Percentiles rank a stretch among this genome's conserved stretches.
Conservation (phyloP, 2,113 vertebrate species). For the Hippocampus zosterae region DNA sequence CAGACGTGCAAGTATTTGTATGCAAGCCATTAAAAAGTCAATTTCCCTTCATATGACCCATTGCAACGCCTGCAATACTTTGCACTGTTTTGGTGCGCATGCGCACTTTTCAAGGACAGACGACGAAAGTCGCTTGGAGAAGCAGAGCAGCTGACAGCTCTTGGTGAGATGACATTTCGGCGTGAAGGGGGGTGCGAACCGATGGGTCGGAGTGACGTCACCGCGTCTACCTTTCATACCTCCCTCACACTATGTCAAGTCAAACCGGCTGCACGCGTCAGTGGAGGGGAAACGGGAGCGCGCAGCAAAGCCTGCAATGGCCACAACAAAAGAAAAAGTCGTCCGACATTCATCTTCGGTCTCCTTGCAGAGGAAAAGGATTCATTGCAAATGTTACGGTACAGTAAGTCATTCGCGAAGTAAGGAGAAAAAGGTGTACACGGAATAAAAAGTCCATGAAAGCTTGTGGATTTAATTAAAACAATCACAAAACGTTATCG, state of each 20-base stretch:
- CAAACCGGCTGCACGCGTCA: not conserved
- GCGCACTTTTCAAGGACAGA: conserved; percentile 7
- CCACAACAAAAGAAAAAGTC: not conserved
- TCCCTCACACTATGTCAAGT: not conserved
- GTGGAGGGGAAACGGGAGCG: not conserved
- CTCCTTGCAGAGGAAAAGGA: not conserved
- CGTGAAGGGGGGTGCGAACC: not conserved
- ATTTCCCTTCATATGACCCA: not conserved
- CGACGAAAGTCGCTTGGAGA: conserved; percentile 2
- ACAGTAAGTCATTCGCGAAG: not conserved
- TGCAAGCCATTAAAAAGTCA: not conserved
- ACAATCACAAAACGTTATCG: too few relatives aligned
- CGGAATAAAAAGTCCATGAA: not conserved
- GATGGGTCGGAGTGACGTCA: conserved; percentile 16
- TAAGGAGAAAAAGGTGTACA: not conserved
- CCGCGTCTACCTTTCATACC: conserved; percentile 31
- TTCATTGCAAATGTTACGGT: not conserved
- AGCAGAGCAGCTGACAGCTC: conserved; percentile 13
- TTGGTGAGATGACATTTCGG: conserved; percentile 23
- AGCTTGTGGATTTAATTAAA: too few relatives aligned
- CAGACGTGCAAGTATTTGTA: not conserved
- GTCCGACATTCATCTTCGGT: not conserved
- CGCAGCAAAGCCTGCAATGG: not conserved
- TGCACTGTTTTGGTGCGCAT: not conserved
- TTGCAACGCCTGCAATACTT: not conserved